Evolutionary conservation across 2,888 invertebrate species (phyloP).

Genomic region (Campoplex nolae): DNA sequence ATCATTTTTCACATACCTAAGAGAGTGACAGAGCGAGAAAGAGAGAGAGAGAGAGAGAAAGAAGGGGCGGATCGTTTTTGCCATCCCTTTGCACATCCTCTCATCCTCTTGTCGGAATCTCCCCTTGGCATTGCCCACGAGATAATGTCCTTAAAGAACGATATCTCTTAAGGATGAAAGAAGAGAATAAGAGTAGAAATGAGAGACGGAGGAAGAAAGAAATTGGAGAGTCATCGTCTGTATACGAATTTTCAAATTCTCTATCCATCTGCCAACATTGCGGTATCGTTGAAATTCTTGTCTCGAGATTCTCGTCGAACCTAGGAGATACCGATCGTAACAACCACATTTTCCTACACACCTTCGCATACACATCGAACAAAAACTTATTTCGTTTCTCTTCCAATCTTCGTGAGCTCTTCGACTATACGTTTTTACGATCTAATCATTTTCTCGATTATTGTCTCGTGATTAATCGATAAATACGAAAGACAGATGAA

Average conservation of each 20-base stretch:
- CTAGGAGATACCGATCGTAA: constrained; percentile 33
- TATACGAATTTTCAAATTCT: constrained; percentile 44
- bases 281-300: constrained; percentile 48
- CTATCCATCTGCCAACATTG: constrained; percentile 1
- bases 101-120: constrained; percentile 49
- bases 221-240: constrained; percentile 57
- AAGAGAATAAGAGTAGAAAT: constrained; percentile 22
- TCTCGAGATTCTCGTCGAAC: constrained; percentile 30
- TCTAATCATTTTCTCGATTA: background rate
- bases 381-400: background rate
- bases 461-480: background rate
- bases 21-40: constrained; percentile 47
- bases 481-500: too few relatives aligned
- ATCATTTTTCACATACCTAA: constrained; percentile 83
- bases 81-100: constrained; percentile 72
- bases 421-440: background rate
- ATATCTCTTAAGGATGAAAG: constrained; percentile 76
- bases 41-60: constrained; percentile 20
- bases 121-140: constrained; percentile 76
- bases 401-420: background rate
- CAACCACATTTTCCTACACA: constrained; percentile 24
- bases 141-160: constrained; percentile 84
- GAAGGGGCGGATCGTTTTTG: constrained; percentile 82
- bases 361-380: background rate
- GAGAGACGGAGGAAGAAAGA: constrained; percentile 53